Conservation (phyloP, 23 tunicate genomes). For the Diplosoma virens region DNA sequence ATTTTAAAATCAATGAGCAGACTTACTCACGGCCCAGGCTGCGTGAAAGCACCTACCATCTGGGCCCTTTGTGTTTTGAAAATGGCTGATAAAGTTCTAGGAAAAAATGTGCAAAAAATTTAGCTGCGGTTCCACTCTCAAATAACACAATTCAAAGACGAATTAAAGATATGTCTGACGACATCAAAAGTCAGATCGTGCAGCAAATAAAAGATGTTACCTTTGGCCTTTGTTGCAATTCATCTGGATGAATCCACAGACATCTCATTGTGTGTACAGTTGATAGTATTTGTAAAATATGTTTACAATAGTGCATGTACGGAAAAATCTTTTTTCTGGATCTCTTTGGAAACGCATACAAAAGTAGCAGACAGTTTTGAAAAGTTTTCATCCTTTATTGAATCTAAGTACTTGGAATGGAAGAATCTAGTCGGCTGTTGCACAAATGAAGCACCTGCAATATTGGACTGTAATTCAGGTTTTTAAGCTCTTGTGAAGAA, state of each 20-base stretch:
- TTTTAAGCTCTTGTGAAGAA: slow-evolving; percentile 34
- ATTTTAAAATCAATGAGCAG: no score
- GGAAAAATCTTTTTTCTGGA: no score
- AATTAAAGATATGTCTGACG: slow-evolving; percentile 37
- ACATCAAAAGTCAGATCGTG: no score
- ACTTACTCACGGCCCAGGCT: no score
- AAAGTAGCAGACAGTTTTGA: no score
- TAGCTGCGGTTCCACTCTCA: slow-evolving; percentile 28
- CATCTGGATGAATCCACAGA: no score
- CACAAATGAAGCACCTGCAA: slow-evolving; percentile 42
- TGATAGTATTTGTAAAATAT: slow-evolving; percentile 44
- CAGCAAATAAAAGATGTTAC: no score
- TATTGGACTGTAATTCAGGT: slow-evolving; percentile 37
- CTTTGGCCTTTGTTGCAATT: no score
- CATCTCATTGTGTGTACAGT: slow-evolving; percentile 40
- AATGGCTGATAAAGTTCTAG: slow-evolving; percentile 39
- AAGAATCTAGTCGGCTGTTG: slow-evolving; percentile 35
- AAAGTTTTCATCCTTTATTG: slow-evolving; percentile 10
- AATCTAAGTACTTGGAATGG: slow-evolving; percentile 25
- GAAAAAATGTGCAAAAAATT: slow-evolving; percentile 37
- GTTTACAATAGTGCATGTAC: slow-evolving; percentile 3
- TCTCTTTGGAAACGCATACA: no score
- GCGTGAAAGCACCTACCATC: no score
- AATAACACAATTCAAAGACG: slow-evolving; percentile 38
- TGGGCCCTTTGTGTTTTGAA: no score